Conservation (phyloP, 2,888 invertebrate species). For the Conomelus anceps region DNA sequence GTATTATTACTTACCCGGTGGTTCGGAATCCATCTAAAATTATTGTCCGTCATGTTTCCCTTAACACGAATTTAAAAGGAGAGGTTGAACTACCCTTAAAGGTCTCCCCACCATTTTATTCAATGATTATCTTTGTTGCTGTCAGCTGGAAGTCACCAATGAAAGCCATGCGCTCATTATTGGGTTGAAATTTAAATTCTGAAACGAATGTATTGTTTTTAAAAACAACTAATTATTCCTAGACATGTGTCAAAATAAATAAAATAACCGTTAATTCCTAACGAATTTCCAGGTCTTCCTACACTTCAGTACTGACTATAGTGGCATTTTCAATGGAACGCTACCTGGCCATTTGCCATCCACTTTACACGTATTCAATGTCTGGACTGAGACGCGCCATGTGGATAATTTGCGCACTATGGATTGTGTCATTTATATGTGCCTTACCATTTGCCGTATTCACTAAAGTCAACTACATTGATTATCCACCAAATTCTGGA, state of each 20-base stretch:
- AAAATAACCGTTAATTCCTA: background rate
- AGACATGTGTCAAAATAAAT: background rate
- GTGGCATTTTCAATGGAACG: conserved; percentile 87
- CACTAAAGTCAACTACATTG: conserved; percentile 65
- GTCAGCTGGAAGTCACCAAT: too few relatives aligned
- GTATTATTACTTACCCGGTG: too few relatives aligned
- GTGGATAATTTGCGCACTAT: conserved; percentile 67
- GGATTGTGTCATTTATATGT: conserved; percentile 65
- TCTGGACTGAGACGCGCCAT: conserved; percentile 74
- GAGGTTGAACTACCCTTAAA: too few relatives aligned
- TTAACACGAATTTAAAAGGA: too few relatives aligned
- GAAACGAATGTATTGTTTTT: too few relatives aligned
- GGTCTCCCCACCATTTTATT: too few relatives aligned
- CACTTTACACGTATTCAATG: conserved; percentile 73
- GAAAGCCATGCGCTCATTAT: too few relatives aligned
- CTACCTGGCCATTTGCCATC: conserved; percentile 86
- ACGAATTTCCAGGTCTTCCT: conserved; percentile 60
- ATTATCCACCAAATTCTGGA: conserved; percentile 58
- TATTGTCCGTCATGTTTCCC: too few relatives aligned
- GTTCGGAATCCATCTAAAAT: too few relatives aligned
- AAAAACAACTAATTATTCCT: too few relatives aligned
- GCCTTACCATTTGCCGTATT: conserved; percentile 74
- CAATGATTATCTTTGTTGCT: too few relatives aligned
- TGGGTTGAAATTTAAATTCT: too few relatives aligned
- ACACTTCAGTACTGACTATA: conserved; percentile 85